These are phyloP conservation scores for Apteryx owenii DNA, from an alignment of 2,113 vertebrate genomes.

Conservation along the genomic window DNA sequence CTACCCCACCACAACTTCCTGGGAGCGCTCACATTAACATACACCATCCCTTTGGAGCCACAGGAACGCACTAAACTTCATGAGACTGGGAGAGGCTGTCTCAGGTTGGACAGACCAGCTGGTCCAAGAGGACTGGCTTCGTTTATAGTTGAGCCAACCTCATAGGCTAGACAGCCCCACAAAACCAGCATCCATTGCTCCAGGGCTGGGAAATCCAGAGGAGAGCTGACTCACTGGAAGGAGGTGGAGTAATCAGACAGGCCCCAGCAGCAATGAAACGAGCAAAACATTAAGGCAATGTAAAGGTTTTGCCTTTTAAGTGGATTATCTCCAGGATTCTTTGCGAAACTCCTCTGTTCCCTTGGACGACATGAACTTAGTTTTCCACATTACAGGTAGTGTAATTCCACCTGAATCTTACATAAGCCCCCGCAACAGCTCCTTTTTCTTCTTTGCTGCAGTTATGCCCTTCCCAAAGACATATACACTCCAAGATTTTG, in stretches of 20 bases:
- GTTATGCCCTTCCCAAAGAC: not conserved
- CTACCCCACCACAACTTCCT: not conserved
- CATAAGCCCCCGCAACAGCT: not conserved
- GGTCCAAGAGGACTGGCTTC: slow-evolving; percentile 36
- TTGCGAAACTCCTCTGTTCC: not conserved
- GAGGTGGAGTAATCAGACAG: slow-evolving; percentile 38
- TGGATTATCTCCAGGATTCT: slow-evolving; percentile 49
- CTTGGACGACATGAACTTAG: not conserved
- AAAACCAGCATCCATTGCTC: not conserved
- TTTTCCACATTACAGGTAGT: not conserved
- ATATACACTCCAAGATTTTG: not conserved
- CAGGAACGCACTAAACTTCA: not conserved
- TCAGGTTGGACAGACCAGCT: slow-evolving; percentile 23
- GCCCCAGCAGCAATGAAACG: slow-evolving; percentile 15
- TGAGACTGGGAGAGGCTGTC: slow-evolving; percentile 28
- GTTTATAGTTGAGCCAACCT: slow-evolving; percentile 57
- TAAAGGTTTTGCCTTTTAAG: not conserved
- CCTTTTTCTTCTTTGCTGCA: not conserved
- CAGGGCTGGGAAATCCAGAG: slow-evolving; percentile 57
- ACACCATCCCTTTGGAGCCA: slow-evolving; percentile 1
- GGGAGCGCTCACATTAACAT: not conserved
- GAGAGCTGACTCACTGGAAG: slow-evolving; percentile 42
- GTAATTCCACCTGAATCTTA: not conserved
- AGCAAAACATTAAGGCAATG: slow-evolving; percentile 19
- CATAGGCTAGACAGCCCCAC: slow-evolving; percentile 50